phyloP scores from a whole-genome alignment of 2,888 invertebrate species.

The Drosophila sordidula region DNA sequence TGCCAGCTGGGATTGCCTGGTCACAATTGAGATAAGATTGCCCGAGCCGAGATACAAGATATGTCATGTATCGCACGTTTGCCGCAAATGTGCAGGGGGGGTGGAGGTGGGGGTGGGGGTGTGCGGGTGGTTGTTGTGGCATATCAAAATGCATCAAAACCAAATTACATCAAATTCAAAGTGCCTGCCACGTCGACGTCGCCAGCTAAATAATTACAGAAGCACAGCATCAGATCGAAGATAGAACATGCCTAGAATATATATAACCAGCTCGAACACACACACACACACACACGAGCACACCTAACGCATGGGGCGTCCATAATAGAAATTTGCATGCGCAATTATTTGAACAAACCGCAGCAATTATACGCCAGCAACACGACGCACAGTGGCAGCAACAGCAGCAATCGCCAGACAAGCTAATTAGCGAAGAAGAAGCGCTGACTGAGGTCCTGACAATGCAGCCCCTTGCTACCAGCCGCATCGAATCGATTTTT shows the following conservation, averaged over 20 bases:
- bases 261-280: conserved; percentile 12
- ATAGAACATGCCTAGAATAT: conserved; percentile 72
- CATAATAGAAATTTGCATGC: conserved; percentile 80
- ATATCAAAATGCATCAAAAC: conserved; percentile 68
- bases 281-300: conserved; percentile 4
- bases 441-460: conserved; percentile 24
- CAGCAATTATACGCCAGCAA: conserved; percentile 74
- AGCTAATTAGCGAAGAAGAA: conserved; percentile 70
- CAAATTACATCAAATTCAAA: conserved; percentile 82
- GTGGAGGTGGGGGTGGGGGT: neutral
- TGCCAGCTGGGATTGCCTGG: conserved; percentile 67
- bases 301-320: conserved; percentile 37
- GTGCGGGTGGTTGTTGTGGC: conserved; percentile 16
- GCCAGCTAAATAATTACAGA: conserved; percentile 72
- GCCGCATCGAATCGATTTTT: conserved; percentile 81
- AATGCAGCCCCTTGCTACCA: conserved; percentile 20
- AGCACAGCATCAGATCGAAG: conserved; percentile 66
- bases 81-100: conserved; percentile 5
- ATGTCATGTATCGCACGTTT: conserved; percentile 82
- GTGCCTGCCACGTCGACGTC: conserved; percentile 46
- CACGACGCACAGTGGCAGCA: conserved; percentile 47
- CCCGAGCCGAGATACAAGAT: conserved; percentile 76
- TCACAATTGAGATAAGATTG: conserved; percentile 85
- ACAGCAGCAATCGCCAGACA: conserved; percentile 53
- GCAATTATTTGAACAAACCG: conserved; percentile 80